phyloP scores from a whole-genome alignment of 2,113 vertebrate genomes.

The Shinisaurus crocodilurus region DNA sequence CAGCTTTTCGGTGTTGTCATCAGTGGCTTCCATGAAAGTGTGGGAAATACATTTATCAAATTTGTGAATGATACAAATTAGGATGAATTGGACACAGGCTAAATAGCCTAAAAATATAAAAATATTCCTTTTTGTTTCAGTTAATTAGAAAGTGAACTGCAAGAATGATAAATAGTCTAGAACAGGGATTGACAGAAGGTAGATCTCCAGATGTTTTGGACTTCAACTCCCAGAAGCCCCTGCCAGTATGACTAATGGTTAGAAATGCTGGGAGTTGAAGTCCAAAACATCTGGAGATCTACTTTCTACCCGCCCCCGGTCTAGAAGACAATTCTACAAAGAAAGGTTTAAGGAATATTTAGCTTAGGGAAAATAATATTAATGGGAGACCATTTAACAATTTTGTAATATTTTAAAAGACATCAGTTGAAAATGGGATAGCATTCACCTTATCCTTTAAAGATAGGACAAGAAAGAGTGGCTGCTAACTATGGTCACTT shows the following conservation, averaged over 20 bases:
- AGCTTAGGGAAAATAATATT: background rate
- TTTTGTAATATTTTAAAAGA: background rate
- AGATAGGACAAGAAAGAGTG: background rate
- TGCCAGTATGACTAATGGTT: no score
- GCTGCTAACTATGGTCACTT: background rate
- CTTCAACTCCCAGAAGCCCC: no score
- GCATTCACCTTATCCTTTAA: background rate
- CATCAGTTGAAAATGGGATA: background rate
- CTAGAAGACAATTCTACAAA: background rate
- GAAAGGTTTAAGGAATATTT: background rate
- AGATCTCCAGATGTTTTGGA: no score
- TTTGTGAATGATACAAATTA: no score
- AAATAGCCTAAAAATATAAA: no score
- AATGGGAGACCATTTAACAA: background rate
- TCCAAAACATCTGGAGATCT: no score
- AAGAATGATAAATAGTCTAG: background rate
- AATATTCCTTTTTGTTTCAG: background rate
- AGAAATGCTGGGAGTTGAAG: no score
- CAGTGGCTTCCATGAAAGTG: background rate
- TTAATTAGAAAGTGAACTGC: background rate
- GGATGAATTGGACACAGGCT: no score
- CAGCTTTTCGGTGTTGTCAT: background rate
- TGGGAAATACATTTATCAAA: background rate
- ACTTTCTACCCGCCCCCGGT: no score
- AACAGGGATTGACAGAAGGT: no score